A percentile compares a stretch with the other conserved stretches of the same genome.
Conservation (phyloP, 2,113 vertebrate species). For the Oreocharis arfaki region DNA sequence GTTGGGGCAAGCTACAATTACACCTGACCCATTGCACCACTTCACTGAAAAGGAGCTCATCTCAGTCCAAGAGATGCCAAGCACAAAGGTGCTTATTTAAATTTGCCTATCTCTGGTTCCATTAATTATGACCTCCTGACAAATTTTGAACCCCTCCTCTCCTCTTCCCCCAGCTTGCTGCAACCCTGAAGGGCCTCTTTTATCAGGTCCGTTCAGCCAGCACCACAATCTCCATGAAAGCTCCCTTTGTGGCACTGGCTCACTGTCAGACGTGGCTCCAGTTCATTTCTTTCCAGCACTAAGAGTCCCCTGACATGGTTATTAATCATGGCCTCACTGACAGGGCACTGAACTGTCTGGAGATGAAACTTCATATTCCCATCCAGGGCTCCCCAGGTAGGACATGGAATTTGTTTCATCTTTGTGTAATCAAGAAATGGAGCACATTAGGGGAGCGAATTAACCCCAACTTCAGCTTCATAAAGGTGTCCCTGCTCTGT, state of each 20-base stretch:
- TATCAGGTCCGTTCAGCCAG: background rate
- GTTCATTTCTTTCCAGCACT: background rate
- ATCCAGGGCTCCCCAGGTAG: background rate
- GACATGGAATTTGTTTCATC: slow-evolving; percentile 47
- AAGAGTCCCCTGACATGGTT: background rate
- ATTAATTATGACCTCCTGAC: background rate
- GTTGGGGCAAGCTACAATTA: background rate
- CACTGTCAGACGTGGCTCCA: background rate
- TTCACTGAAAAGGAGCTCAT: background rate
- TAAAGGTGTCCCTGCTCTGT: slow-evolving; percentile 35
- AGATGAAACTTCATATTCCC: slow-evolving; percentile 26
- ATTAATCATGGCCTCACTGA: slow-evolving; percentile 38
- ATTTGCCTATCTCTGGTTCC: background rate
- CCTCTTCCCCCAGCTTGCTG: background rate
- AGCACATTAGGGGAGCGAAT: background rate
- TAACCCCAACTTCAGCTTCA: slow-evolving; percentile 53
- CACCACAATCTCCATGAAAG: background rate
- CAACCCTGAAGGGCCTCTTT: background rate
- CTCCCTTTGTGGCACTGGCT: background rate
- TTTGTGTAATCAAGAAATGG: slow-evolving; percentile 29
- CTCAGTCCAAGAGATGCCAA: background rate
- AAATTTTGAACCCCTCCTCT: background rate
- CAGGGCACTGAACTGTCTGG: background rate
- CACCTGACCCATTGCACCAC: background rate
- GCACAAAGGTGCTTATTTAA: background rate